phyloP scores from a whole-genome alignment of 30 jellyfish, hydroid and myxozoan species.

The Sanderia malayensis region DNA sequence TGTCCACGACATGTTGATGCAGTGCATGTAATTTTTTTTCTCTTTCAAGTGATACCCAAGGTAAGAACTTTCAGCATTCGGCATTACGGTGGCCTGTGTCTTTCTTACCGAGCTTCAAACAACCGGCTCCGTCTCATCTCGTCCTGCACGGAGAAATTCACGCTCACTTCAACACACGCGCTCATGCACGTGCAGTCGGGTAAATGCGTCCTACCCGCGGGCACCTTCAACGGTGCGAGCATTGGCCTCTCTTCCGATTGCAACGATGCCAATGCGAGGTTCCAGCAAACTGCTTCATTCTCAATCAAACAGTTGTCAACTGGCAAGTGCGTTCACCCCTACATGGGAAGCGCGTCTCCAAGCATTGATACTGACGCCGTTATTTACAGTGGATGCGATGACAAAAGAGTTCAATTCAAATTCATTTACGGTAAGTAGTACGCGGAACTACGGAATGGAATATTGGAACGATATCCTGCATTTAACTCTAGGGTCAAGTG shows the following conservation, averaged over 20 bases:
- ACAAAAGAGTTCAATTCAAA: slow-evolving; percentile 42
- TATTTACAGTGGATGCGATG: slow-evolving; percentile 46
- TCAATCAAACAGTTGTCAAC: slow-evolving; percentile 45
- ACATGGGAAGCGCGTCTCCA: slow-evolving; percentile 30
- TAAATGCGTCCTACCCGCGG: slow-evolving; percentile 45
- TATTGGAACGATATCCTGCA: too few relatives aligned
- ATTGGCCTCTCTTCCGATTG: slow-evolving; percentile 34
- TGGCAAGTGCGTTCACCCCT: slow-evolving; percentile 70
- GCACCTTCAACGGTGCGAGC: slow-evolving; percentile 8
- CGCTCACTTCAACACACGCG: slow-evolving; percentile 10
- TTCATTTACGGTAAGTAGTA: slow-evolving; percentile 51
- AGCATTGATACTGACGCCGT: slow-evolving; percentile 29
- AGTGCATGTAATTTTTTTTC: too few relatives aligned
- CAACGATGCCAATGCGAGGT: slow-evolving; percentile 13
- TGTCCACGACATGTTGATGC: too few relatives aligned
- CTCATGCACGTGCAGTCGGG: slow-evolving; percentile 41
- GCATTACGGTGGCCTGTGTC: slow-evolving; percentile 56
- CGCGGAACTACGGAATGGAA: too few relatives aligned
- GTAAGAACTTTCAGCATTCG: too few relatives aligned
- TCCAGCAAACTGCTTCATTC: slow-evolving; percentile 27
- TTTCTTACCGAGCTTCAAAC: slow-evolving; percentile 16
- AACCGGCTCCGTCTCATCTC: slow-evolving; percentile 15
- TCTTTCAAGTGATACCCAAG: too few relatives aligned
- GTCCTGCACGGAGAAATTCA: slow-evolving; percentile 37
- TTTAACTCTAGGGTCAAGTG: too few relatives aligned